Evolutionary conservation across 1,140 invertebrate species (phyloP).

Genomic region (Drosophila cardini): DNA sequence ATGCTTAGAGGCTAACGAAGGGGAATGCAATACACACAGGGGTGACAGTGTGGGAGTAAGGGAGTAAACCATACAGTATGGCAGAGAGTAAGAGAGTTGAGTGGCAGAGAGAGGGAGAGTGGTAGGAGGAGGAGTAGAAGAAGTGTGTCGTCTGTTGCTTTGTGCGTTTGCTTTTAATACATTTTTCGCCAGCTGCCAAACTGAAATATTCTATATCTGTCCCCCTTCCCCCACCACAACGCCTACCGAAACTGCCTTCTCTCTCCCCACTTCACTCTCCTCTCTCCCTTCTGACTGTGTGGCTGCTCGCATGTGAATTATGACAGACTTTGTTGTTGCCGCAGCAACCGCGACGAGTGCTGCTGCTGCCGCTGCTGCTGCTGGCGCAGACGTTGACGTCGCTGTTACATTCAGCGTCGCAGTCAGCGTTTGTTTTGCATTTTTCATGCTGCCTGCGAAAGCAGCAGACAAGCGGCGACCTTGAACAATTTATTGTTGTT

Average conservation of each 20-base stretch:
- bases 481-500: slow-evolving; percentile 79
- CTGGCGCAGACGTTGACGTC: slow-evolving; percentile 31
- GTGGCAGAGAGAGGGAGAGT: slow-evolving; percentile 16
- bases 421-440: slow-evolving; percentile 76
- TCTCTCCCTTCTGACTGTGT: background rate
- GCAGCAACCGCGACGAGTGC: slow-evolving; percentile 59
- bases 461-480: slow-evolving; percentile 81
- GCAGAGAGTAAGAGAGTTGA: no score
- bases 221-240: background rate
- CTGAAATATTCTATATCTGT: slow-evolving; percentile 66
- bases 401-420: slow-evolving; percentile 32
- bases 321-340: slow-evolving; percentile 80
- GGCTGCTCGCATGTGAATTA: slow-evolving; percentile 72
- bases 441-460: slow-evolving; percentile 74
- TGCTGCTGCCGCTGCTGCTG: slow-evolving; percentile 59
- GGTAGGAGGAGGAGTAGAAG: background rate
- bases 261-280: background rate
- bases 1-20: slow-evolving; percentile 32
- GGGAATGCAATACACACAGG: slow-evolving; percentile 15
- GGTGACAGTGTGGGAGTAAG: slow-evolving; percentile 12
- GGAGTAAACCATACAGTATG: background rate
- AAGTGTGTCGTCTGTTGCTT: slow-evolving; percentile 43
- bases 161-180: slow-evolving; percentile 78
- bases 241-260: no score
- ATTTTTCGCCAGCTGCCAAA: slow-evolving; percentile 73